A percentile compares a stretch with the other conserved stretches of the same genome.
Conservation (phyloP, 1,140 invertebrate species). For the Aplysia californica region DNA sequence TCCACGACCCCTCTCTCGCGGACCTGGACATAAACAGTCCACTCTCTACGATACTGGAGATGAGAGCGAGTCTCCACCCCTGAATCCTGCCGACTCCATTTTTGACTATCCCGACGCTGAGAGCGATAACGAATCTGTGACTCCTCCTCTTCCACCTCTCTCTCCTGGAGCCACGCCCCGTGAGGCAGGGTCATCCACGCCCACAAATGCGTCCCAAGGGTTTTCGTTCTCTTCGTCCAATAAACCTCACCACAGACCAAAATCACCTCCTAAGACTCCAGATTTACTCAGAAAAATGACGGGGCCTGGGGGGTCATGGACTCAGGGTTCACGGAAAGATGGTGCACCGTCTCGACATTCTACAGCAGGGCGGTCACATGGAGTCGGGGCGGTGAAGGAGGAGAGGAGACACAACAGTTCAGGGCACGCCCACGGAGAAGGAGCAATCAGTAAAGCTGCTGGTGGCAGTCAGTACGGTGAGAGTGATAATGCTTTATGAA, state of each 20-base stretch:
- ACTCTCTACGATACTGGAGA: neutral
- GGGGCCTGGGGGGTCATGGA: neutral
- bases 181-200: slow-evolving; percentile 23
- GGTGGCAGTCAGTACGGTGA: too few species aligned
- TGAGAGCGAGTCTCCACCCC: neutral
- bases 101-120: slow-evolving; percentile 25
- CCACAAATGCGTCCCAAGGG: slow-evolving; percentile 31
- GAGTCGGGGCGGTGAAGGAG: too few species aligned
- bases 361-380: too few species aligned
- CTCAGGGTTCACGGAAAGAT: slow-evolving; percentile 11
- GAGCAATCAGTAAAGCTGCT: too few species aligned
- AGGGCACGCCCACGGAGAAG: too few species aligned
- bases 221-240: too few species aligned
- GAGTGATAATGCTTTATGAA: too few species aligned
- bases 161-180: slow-evolving; percentile 38
- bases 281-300: slow-evolving; percentile 37
- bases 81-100: slow-evolving; percentile 14
- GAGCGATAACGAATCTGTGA: slow-evolving; percentile 31
- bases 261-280: slow-evolving; percentile 36
- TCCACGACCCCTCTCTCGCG: neutral
- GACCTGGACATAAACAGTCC: slow-evolving; percentile 17
- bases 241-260: too few species aligned
- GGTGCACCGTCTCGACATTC: neutral
- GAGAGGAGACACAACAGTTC: too few species aligned
- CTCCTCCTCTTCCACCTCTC: slow-evolving; percentile 47